These are phyloP conservation scores for Drosophila subpulchrella DNA, from an alignment of 1,140 invertebrate genomes.

Conservation along the genomic window DNA sequence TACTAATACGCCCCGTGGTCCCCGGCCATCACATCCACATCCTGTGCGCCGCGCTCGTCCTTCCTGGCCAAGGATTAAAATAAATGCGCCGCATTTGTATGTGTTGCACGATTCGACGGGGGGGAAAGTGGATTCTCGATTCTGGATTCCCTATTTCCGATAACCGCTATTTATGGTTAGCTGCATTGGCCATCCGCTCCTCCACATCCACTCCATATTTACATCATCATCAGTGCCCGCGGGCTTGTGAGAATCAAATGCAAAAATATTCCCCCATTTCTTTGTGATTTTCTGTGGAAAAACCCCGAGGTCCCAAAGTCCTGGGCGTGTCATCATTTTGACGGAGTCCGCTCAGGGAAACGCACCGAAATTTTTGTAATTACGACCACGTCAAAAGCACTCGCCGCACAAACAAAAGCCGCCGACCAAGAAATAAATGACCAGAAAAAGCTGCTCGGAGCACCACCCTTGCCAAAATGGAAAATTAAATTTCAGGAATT, in stretches of 20 bases:
- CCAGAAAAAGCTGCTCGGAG: conserved; percentile 55
- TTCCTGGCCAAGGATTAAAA: conserved; percentile 67
- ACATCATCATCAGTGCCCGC: conserved; percentile 9
- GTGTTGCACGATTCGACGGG: conserved; percentile 54
- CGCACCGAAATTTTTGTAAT: conserved; percentile 72
- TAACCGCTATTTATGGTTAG: conserved; percentile 76
- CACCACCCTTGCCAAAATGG: conserved; percentile 19
- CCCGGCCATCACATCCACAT: conserved; percentile 7
- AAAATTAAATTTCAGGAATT: conserved; percentile 74
- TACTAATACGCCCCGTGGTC: conserved; percentile 71
- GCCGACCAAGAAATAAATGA: conserved; percentile 69
- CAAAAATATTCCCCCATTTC: conserved; percentile 35
- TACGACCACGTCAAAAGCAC: conserved; percentile 75
- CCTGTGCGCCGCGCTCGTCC: conserved; percentile 13
- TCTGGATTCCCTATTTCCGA: conserved; percentile 44
- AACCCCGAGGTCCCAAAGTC: neutral
- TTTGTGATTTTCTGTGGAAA: conserved; percentile 5
- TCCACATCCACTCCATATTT: neutral
- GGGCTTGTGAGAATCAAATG: conserved; percentile 47
- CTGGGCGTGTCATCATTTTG: conserved; percentile 51
- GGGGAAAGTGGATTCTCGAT: conserved; percentile 1
- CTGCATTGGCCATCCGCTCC: conserved; percentile 44
- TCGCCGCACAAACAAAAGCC: conserved; percentile 61
- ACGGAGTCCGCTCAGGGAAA: conserved; percentile 46
- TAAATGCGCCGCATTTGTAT: conserved; percentile 79